Evolutionary conservation across 2,113 vertebrate genomes (phyloP).

Genomic region (Procavia capensis): DNA sequence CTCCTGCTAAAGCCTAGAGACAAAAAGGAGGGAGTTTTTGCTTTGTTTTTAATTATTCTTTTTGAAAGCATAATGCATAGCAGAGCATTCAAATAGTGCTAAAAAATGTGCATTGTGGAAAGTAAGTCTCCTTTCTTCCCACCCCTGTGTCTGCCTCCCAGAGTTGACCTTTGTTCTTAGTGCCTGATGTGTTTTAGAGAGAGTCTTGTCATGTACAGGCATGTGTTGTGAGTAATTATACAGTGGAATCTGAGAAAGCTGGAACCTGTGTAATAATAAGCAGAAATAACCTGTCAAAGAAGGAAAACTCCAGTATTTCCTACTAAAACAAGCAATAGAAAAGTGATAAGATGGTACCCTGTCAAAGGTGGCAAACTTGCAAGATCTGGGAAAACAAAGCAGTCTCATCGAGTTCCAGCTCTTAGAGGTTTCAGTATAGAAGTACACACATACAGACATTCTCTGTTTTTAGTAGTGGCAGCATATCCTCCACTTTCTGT

Average conservation of each 20-base stretch:
- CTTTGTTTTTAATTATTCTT: conserved; percentile 14
- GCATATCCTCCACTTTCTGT: neutral
- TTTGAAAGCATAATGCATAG: neutral
- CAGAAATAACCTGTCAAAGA: neutral
- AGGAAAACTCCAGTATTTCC: neutral
- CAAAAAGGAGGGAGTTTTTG: neutral
- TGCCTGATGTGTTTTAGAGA: neutral
- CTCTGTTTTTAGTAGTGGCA: neutral
- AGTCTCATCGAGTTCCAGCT: neutral
- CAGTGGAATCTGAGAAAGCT: neutral
- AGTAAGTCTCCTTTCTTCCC: neutral
- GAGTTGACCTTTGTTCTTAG: neutral
- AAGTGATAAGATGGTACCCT: neutral
- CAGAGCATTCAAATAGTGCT: neutral
- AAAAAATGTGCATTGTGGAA: neutral
- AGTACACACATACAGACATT: neutral
- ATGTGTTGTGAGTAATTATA: neutral
- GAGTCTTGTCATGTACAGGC: neutral
- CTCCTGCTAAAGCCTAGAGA: neutral
- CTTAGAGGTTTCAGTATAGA: neutral
- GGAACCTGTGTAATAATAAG: neutral
- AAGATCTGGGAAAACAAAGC: neutral
- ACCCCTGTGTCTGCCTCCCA: neutral
- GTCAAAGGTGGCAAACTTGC: neutral
- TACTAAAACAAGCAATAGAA: neutral